phyloP scores from a whole-genome alignment of 2,113 vertebrate species.

The Dicentrarchus labrax region DNA sequence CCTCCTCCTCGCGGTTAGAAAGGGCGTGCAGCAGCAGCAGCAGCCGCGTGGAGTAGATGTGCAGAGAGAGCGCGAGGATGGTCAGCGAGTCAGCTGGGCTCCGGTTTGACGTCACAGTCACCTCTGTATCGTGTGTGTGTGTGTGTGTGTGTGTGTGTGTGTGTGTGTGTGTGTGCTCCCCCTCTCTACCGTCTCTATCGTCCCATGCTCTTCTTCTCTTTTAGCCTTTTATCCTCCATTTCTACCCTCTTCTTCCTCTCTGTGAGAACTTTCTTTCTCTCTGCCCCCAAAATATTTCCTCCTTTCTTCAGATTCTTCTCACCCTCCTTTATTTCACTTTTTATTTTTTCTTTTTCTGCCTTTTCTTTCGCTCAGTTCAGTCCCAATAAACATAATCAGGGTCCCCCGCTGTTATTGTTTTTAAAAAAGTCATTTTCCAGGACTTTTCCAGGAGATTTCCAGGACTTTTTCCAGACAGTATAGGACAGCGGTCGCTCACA shows the following conservation, averaged over 20 bases:
- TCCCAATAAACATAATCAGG: no score
- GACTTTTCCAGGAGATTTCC: no score
- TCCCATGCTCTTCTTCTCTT: conserved; percentile 45
- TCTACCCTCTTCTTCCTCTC: no score
- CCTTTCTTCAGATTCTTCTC: no score
- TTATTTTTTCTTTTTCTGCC: background rate
- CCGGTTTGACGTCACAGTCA: conserved; percentile 79
- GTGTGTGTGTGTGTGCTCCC: conserved; percentile 6
- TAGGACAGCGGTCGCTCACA: no score
- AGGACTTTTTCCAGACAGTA: no score
- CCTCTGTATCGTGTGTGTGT: conserved; percentile 18
- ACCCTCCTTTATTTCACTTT: background rate
- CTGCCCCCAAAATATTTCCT: no score
- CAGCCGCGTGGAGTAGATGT: conserved; percentile 67
- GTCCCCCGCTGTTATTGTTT: no score
- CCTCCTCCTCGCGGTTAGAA: conserved; percentile 21
- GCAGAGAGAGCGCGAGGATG: conserved; percentile 60
- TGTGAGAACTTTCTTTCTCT: background rate
- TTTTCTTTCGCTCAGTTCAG: no score
- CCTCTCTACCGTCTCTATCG: conserved; percentile 2
- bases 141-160: conserved; percentile 11
- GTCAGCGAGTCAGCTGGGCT: conserved; percentile 82
- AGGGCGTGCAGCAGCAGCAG: conserved; percentile 47
- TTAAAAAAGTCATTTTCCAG: no score
- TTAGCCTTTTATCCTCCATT: background rate